These are phyloP conservation scores for Plemyria rubiginata DNA, from an alignment of 2,888 invertebrate genomes.

Conservation along the genomic window DNA sequence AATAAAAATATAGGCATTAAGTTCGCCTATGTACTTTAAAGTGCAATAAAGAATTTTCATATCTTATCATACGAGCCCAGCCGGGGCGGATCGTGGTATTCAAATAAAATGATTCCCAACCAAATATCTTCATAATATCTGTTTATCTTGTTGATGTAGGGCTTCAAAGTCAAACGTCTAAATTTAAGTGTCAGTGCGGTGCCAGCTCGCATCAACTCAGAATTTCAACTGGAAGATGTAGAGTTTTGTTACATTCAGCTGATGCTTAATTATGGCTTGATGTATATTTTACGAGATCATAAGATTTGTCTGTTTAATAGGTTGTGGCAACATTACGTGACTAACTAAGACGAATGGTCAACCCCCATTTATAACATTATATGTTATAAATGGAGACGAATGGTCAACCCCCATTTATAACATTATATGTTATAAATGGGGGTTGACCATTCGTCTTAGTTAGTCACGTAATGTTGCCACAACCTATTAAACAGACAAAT, in stretches of 20 bases:
- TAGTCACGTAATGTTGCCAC: neutral
- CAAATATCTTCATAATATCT: constrained; percentile 38
- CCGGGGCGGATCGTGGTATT: too few species aligned
- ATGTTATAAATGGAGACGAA: constrained; percentile 34
- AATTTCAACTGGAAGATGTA: constrained; percentile 40
- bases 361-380: neutral
- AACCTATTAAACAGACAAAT: neutral
- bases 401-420: neutral
- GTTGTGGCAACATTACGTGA: neutral
- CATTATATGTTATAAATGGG: constrained; percentile 33
- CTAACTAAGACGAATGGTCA: neutral
- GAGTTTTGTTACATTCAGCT: constrained; percentile 4
- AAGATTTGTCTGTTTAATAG: neutral
- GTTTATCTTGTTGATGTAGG: constrained; percentile 35
- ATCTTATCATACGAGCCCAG: too few species aligned
- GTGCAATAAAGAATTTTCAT: too few species aligned
- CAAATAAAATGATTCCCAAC: neutral
- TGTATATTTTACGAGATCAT: constrained; percentile 6
- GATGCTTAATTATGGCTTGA: constrained; percentile 9
- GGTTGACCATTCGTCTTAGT: neutral
- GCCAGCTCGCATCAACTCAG: constrained; percentile 54
- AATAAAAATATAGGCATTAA: too few species aligned
- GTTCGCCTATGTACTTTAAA: too few species aligned
- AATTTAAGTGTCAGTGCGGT: constrained; percentile 51
- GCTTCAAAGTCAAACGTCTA: constrained; percentile 50